Evolutionary conservation across 2,888 invertebrate species (phyloP), one percentile per base, ranked within the genome.

Genomic region (Leptopilina drosophilae): DNA sequence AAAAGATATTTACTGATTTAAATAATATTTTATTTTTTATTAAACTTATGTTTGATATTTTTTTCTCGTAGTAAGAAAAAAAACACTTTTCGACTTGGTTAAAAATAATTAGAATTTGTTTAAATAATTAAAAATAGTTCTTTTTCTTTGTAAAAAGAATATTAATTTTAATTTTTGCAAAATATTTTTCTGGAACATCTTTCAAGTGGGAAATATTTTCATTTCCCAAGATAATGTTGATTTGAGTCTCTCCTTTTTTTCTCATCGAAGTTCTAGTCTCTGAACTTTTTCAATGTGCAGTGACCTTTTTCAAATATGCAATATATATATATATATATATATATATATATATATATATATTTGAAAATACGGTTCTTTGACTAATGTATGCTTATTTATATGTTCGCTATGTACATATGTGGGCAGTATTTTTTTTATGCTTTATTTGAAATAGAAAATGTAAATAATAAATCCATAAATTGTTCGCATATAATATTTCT

Each of bases 251-350:
- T 33, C 5, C 3, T 42, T 7, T 42, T 42, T 42, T 5, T 42
- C 7, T 33, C 33, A 33, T 33, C 33, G 33, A 33, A 33, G 33
- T 33, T 4, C 33, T 64, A 8, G 11, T 64, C 26, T 20, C 15
- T 20, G 64, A 20, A 26, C 20, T 64, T 64, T 15, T 73, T 53
- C n/a, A 15, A n/a, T 73, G n/a, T 5, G n/a, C 56, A 73, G 33
- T 73, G 56, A 56, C 56, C 73, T 73, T 73, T 67, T 73, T 69
- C 53, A n/a, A n/a, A 5, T 73, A 53, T 26, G 14, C 26, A 33
- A 69, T 14, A 46, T 49, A 49, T 49, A 49, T 49, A 49, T 49
- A 53, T 33, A 49, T 49, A 49, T 49, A 53, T 33, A 49, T 49
- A 49, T 49, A 69, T 14, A 46, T 49, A 49, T 49, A 69, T 14